Evolutionary conservation across 35 echinoderm and acorn worm species (phyloP).

Genomic region (Amphiura filiformis): DNA sequence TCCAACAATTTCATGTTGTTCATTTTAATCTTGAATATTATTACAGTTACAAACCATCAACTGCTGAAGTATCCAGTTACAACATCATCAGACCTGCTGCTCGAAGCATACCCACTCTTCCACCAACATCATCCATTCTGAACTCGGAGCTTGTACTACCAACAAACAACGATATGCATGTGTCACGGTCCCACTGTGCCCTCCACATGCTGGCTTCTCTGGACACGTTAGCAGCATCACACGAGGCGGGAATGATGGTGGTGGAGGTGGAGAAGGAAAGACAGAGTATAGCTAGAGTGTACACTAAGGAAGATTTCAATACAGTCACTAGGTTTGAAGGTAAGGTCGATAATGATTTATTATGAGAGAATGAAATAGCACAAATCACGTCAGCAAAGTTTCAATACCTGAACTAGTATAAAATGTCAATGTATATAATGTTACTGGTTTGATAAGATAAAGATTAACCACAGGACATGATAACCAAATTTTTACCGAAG

Average conservation of each 20-base stretch:
- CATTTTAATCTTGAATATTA: not conserved
- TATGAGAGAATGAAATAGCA: too few relatives aligned
- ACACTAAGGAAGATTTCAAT: conserved; percentile 87
- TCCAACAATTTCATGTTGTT: too few relatives aligned
- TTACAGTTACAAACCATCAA: conserved; percentile 34
- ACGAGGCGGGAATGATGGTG: conserved; percentile 67
- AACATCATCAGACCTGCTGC: conserved; percentile 43
- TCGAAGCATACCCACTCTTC: conserved; percentile 24
- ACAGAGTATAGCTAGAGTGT: conserved; percentile 47
- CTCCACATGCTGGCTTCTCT: conserved; percentile 83
- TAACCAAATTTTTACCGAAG: too few relatives aligned
- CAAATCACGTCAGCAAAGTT: too few relatives aligned
- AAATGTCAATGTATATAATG: too few relatives aligned
- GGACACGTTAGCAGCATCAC: conserved; percentile 64
- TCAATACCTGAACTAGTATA: too few relatives aligned
- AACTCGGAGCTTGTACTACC: conserved; percentile 84
- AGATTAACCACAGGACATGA: too few relatives aligned
- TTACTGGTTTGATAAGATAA: too few relatives aligned
- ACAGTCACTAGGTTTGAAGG: conserved; percentile 97
- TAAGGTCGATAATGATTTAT: conserved; percentile 15
- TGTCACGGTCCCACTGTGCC: conserved; percentile 73
- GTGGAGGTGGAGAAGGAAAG: conserved; percentile 47
- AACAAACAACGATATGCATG: conserved; percentile 30
- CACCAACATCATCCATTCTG: conserved; percentile 58
- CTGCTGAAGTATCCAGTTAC: conserved; percentile 48